phyloP scores from a whole-genome alignment of 2,888 invertebrate species.

The Aricia artaxerxes region DNA sequence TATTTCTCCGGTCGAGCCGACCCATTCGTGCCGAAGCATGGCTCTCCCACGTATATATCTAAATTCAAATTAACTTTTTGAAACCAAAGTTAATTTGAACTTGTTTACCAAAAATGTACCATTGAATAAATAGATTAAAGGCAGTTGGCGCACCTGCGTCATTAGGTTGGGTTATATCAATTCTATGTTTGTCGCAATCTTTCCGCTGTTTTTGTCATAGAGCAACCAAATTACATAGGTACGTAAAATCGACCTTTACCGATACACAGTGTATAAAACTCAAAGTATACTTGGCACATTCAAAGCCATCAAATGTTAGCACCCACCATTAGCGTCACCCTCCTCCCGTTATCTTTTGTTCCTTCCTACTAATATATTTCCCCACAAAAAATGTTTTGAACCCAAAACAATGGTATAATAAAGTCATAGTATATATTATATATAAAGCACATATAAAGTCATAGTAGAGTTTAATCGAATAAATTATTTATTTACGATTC shows the following conservation, averaged over 20 bases:
- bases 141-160: too few species aligned
- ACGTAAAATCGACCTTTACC: not conserved
- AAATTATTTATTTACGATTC: not conserved
- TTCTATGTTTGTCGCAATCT: too few species aligned
- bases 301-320: constrained; percentile 11
- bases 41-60: too few species aligned
- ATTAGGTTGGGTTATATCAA: too few species aligned
- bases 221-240: not conserved
- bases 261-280: not conserved
- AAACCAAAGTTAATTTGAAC: too few species aligned
- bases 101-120: too few species aligned
- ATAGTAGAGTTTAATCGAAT: not conserved
- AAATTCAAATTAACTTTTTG: not conserved
- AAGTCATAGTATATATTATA: too few species aligned
- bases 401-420: not conserved
- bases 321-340: constrained; percentile 3
- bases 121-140: too few species aligned
- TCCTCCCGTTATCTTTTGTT: constrained; percentile 5
- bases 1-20: too few species aligned
- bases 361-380: not conserved
- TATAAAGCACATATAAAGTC: too few species aligned
- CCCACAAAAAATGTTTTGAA: not conserved
- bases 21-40: too few species aligned
- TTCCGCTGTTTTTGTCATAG: too few species aligned
- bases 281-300: not conserved